Evolutionary conservation across 2,113 vertebrate species (phyloP).

Genomic region (Hydrolagus affinis): DNA sequence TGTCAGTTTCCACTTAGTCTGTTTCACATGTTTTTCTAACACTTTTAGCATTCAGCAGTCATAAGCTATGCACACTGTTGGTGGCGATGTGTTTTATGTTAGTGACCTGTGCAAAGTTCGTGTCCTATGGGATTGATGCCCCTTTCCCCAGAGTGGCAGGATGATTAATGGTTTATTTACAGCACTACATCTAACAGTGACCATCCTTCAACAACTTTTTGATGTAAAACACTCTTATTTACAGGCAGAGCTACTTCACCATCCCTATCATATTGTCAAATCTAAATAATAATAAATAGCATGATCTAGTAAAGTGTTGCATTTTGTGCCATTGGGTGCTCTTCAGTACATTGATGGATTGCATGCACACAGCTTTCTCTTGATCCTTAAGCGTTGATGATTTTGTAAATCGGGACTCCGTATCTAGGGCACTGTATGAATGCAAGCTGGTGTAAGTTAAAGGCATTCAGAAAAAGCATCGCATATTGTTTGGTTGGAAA

Average conservation of each 20-base stretch:
- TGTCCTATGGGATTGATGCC: constrained; percentile 59
- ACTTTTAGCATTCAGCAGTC: not conserved
- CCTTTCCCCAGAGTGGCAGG: constrained; percentile 51
- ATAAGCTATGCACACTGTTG: constrained; percentile 37
- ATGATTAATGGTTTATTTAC: constrained; percentile 79
- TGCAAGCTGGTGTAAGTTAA: not conserved
- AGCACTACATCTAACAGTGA: constrained; percentile 63
- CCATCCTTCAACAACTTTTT: constrained; percentile 59
- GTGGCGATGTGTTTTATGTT: constrained; percentile 69
- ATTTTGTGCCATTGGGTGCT: too few relatives aligned
- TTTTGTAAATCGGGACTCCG: too few relatives aligned
- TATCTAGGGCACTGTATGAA: not conserved
- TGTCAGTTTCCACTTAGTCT: not conserved
- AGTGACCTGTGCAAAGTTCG: constrained; percentile 67
- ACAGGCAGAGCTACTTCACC: constrained; percentile 49
- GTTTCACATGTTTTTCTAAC: not conserved
- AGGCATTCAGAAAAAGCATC: not conserved
- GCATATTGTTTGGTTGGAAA: not conserved
- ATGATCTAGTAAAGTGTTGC: not conserved
- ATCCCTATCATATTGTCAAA: constrained; percentile 55
- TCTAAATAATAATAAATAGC: constrained; percentile 14
- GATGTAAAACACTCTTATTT: constrained; percentile 66
- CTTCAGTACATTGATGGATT: not conserved
- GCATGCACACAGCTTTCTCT: not conserved
- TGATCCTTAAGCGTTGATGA: too few relatives aligned